Evolutionary conservation across 64 coral and sea anemone species (phyloP).

Genomic region (Trachythela sp.): DNA sequence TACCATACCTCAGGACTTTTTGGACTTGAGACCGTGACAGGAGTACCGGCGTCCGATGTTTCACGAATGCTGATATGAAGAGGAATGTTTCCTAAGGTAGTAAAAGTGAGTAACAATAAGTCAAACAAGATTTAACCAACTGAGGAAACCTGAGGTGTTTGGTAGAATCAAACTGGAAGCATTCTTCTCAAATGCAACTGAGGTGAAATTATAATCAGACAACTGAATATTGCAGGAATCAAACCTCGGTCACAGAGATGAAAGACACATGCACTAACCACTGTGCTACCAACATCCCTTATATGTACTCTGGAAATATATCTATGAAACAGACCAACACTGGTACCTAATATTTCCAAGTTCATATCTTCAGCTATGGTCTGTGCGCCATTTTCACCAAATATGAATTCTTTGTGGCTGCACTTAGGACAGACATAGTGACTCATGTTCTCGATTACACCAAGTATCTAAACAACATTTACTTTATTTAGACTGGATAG

Average conservation of each 20-base stretch:
- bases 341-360: conserved; percentile 74
- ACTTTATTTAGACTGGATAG: too few relatives aligned
- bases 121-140: too few relatives aligned
- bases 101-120: neutral
- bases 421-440: conserved; percentile 97
- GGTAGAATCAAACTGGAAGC: neutral
- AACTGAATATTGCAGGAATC: too few relatives aligned
- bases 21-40: conserved; percentile 75
- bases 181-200: too few relatives aligned
- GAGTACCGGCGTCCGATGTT: conserved; percentile 77
- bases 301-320: neutral
- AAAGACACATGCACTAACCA: too few relatives aligned
- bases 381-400: conserved; percentile 80
- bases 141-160: too few relatives aligned
- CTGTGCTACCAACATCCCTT: too few relatives aligned
- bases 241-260: too few relatives aligned
- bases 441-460: conserved; percentile 93
- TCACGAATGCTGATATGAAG: conserved; percentile 83
- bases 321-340: neutral
- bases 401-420: conserved; percentile 79
- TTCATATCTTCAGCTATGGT: conserved; percentile 66
- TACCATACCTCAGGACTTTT: conserved; percentile 60
- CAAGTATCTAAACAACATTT: conserved; percentile 59
- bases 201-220: too few relatives aligned
- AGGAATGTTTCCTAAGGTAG: conserved; percentile 65